Evolutionary conservation across 2,797 vertebrate genomes (phyloP).

Genomic region (Acanthiza pusilla): DNA sequence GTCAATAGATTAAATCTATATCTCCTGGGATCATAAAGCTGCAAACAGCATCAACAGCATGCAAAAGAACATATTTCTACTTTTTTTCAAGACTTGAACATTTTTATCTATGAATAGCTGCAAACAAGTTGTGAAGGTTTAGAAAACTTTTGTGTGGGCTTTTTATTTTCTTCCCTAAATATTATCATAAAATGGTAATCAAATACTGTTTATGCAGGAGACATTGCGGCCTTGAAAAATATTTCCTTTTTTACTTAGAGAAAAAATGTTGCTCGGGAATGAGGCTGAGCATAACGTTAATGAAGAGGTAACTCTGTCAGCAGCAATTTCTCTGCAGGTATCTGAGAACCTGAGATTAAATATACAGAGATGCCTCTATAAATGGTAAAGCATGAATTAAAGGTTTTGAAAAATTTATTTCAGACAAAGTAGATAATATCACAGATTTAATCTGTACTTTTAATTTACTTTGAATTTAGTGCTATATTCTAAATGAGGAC

Average conservation of each 20-base stretch:
- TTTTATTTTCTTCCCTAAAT: neutral
- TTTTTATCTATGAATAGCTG: neutral
- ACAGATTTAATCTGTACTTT: neutral
- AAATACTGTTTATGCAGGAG: neutral
- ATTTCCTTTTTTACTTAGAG: neutral
- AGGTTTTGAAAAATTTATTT: neutral
- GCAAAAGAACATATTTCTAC: neutral
- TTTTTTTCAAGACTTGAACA: neutral
- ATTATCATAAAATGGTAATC: neutral
- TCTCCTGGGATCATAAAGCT: neutral
- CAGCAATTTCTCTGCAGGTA: neutral
- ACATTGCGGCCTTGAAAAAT: neutral
- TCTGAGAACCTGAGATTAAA: neutral
- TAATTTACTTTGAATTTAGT: neutral
- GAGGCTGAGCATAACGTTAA: neutral
- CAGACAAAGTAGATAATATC: neutral
- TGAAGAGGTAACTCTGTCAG: neutral
- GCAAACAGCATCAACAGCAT: neutral
- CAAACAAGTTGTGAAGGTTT: neutral
- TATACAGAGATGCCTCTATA: neutral
- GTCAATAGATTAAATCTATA: neutral
- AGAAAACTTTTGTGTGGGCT: fast-evolving
- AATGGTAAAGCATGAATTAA: neutral
- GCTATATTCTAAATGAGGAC: neutral
- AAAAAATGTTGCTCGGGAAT: neutral